Base-by-base conservation (phyloP, 2,797 vertebrate species). In the Oophaga sylvatica region DNA sequence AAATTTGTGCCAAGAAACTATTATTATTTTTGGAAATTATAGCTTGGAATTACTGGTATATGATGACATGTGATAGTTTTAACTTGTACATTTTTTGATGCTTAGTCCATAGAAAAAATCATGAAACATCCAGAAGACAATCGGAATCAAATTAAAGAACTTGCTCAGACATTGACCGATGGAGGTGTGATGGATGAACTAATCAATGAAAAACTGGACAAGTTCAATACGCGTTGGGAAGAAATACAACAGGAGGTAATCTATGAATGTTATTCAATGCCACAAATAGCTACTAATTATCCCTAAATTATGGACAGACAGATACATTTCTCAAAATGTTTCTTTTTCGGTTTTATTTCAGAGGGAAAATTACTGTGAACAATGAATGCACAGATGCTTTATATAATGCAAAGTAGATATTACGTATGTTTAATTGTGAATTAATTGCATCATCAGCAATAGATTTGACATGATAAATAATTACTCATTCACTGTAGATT, bases 131-230 rank as follows among this genome's bases (percentile, higher is more conserved):
- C 98, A 41, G 97, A 98, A 91, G 97, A 99, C 90, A 99, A 99
- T 92, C 96, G 97, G 29, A 99, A 96, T 94, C 98, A 99, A 92
- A 98, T 99, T 87, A 95, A 95, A 45, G 97, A 99, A 86, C 91
- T 99, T 94, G 96, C 97, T 84, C 98, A 99, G 94, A 99, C 97
- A 1, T 94, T 99, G 93, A 99, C 96, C 92, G 98, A 99, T 90
- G 98, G 98, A 15, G 96, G 97, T n/a, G 96, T 99, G 81, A 95
- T 99, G 92, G 97, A 99, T 90, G 97, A 99, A 83, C 88, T 99
- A 76, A 99, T 99, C 89, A 97, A 96, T 89, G 97, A 98, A 81
- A 99, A 99, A 90, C 94, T 99, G 22, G 97, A 99, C 7, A 97
- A 95, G 19, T 99, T 99, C 93, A 98, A 98, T 93, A 94, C 94